A percentile compares a stretch with the other conserved stretches of the same genome.
Evolutionary conservation across 2,888 invertebrate species (phyloP).

Genomic region (Auanema sp.): DNA sequence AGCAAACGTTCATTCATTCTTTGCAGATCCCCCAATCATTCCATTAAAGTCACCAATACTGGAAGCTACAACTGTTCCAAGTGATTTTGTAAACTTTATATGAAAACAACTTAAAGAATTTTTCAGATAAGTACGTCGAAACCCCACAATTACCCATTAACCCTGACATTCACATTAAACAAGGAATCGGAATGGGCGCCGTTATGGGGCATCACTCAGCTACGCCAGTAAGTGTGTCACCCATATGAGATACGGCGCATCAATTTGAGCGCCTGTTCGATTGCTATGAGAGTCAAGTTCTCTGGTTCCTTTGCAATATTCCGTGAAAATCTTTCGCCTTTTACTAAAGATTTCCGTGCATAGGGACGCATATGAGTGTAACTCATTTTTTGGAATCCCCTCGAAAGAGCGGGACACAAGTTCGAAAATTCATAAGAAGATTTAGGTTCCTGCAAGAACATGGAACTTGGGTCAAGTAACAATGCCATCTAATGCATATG

Average conservation of each 20-base stretch:
- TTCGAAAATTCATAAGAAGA: neutral
- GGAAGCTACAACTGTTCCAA: too few relatives aligned
- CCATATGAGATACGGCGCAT: conserved; percentile 12
- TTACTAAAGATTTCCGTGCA: conserved; percentile 57
- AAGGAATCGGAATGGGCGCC: conserved; percentile 19
- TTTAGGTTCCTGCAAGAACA: conserved; percentile 28
- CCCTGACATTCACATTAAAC: conserved; percentile 7
- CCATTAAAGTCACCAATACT: neutral
- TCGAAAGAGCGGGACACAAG: conserved; percentile 39
- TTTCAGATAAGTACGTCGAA: neutral
- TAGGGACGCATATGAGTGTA: conserved; percentile 35
- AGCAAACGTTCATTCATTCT: neutral
- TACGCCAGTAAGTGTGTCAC: conserved; percentile 1
- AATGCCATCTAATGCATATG: conserved; percentile 22
- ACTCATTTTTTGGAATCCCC: conserved; percentile 43
- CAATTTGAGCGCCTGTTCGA: conserved; percentile 23
- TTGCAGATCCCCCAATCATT: conserved; percentile 6
- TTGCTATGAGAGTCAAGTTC: too few relatives aligned
- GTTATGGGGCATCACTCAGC: neutral
- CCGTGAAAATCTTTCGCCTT: conserved; percentile 52
- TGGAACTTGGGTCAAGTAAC: conserved; percentile 32
- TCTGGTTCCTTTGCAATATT: too few relatives aligned
- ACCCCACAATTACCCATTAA: neutral
- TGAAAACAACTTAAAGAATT: too few relatives aligned
- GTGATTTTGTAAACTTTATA: too few relatives aligned